Evolutionary conservation across 2,113 vertebrate species (phyloP).

Genomic region (Lepisosteus osseus): DNA sequence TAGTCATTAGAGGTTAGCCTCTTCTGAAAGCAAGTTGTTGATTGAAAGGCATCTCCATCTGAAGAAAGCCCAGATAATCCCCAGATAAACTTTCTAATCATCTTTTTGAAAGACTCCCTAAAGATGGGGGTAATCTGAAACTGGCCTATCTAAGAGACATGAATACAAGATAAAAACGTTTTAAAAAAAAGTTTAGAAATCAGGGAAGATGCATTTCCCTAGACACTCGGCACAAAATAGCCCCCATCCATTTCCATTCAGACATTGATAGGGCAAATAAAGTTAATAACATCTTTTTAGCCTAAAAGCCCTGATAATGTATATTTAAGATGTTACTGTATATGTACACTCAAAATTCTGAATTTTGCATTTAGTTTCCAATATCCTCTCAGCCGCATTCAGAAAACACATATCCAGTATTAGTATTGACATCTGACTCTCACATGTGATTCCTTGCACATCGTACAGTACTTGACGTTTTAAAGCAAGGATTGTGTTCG

Average conservation of each 20-base stretch:
- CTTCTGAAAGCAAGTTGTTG: constrained; percentile 3
- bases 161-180: not conserved
- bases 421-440: too few relatives aligned
- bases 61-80: constrained; percentile 9
- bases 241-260: not conserved
- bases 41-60: constrained; percentile 11
- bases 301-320: constrained; percentile 6
- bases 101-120: constrained; percentile 15
- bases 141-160: not conserved
- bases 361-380: not conserved
- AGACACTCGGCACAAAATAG: not conserved
- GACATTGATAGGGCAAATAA: constrained; percentile 10
- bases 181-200: not conserved
- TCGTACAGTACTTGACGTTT: too few relatives aligned
- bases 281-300: not conserved
- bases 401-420: too few relatives aligned
- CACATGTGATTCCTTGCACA: too few relatives aligned
- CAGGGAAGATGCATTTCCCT: not conserved
- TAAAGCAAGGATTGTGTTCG: too few relatives aligned
- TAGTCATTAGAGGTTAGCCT: constrained; percentile 8
- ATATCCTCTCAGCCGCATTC: too few relatives aligned
- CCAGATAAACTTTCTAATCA: constrained; percentile 20
- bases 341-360: not conserved
- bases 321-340: not conserved
- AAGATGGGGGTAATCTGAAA: not conserved